Conservation (phyloP, 1,140 invertebrate species). For the Diachasma alloeum region DNA sequence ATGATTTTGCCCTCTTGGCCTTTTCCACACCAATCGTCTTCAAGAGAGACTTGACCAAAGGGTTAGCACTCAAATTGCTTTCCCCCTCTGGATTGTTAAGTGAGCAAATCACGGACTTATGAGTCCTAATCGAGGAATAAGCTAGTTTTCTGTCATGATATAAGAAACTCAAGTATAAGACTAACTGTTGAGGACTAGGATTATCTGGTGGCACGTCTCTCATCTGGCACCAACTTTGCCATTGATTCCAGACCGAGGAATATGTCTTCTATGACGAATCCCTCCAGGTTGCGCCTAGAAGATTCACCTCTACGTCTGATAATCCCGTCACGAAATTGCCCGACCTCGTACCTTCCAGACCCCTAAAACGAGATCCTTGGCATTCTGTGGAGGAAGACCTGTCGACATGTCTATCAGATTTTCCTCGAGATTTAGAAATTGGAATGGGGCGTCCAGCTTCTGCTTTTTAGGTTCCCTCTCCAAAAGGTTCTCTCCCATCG, state of each 20-base stretch:
- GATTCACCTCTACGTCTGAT: neutral
- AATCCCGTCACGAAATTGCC: neutral
- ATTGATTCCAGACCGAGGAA: constrained; percentile 25
- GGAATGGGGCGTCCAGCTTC: neutral
- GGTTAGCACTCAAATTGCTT: neutral
- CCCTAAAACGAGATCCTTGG: neutral
- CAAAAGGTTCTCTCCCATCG: neutral
- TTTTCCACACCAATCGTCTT: constrained; percentile 15
- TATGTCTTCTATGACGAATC: constrained; percentile 24
- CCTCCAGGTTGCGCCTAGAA: constrained; percentile 31
- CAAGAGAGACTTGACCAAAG: constrained; percentile 4
- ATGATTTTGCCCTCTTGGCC: neutral
- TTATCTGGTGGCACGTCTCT: neutral
- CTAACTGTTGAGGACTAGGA: neutral
- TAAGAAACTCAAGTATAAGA: neutral
- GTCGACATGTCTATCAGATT: constrained; percentile 29
- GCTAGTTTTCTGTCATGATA: constrained; percentile 4
- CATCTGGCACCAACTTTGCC: constrained; percentile 1
- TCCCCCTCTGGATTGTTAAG: neutral
- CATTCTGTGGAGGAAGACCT: constrained; percentile 7
- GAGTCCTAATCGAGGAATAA: constrained; percentile 9
- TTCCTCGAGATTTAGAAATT: neutral
- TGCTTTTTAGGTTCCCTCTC: neutral
- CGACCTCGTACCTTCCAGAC: constrained; percentile 32
- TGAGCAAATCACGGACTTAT: constrained; percentile 20